Evolutionary conservation across 2,113 vertebrate species (phyloP).

Genomic region (Manacus vitellinus): DNA sequence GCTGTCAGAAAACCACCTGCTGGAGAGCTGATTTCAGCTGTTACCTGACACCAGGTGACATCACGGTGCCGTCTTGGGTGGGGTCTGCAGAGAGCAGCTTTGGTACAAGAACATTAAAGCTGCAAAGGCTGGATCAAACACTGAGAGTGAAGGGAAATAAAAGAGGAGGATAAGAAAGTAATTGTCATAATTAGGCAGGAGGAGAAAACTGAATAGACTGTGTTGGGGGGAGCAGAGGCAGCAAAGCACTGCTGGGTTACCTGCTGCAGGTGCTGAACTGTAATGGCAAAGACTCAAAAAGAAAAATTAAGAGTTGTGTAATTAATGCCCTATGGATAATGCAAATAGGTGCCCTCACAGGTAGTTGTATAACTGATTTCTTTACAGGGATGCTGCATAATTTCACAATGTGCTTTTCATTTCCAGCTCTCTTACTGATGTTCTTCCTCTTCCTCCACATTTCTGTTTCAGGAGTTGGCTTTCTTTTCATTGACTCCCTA

Average conservation of each 20-base stretch:
- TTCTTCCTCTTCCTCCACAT: background rate
- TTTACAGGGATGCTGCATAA: background rate
- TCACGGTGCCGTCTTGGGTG: background rate
- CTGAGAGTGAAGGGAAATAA: background rate
- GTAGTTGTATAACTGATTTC: conserved; percentile 28
- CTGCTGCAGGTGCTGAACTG: conserved; percentile 31
- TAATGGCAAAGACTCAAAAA: conserved; percentile 6
- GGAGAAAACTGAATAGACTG: conserved; percentile 9
- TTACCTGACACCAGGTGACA: background rate
- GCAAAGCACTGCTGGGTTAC: background rate
- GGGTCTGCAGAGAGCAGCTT: background rate
- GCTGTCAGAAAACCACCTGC: background rate
- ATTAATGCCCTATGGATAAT: conserved; percentile 51
- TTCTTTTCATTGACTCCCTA: background rate
- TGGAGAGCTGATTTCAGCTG: conserved; percentile 2
- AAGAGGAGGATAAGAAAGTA: conserved; percentile 25
- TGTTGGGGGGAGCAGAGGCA: background rate
- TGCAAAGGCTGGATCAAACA: conserved; percentile 7
- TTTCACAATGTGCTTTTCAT: background rate
- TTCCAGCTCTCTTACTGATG: background rate
- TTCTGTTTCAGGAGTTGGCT: background rate
- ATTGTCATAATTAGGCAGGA: conserved; percentile 46
- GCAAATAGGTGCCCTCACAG: conserved; percentile 30
- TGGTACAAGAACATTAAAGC: background rate
- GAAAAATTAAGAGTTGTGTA: background rate